Percentiles rank a stretch among this genome's conserved stretches.
Conservation (phyloP, 2,113 vertebrate genomes). For the Platichthys stellatus region DNA sequence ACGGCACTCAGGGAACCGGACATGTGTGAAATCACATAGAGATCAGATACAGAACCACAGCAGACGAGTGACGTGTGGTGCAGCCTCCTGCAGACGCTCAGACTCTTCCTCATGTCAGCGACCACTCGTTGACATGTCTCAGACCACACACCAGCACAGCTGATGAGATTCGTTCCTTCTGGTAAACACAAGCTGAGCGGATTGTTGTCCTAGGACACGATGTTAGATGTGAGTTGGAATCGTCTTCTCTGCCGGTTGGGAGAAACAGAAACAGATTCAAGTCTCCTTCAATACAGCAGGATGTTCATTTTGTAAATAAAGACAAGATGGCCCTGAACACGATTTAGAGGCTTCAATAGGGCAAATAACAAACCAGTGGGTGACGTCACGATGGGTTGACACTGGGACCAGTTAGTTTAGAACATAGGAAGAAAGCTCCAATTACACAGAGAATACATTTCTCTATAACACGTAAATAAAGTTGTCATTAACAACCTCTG, state of each 20-base stretch:
- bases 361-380: no score
- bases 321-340: no score
- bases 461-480: no score
- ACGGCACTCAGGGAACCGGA: constrained; percentile 11
- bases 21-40: constrained; percentile 36
- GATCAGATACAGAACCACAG: constrained; percentile 5
- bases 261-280: no score
- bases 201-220: constrained; percentile 8
- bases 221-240: constrained; percentile 1
- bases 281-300: no score
- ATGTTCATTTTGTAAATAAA: no score
- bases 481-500: no score
- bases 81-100: background rate
- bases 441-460: no score
- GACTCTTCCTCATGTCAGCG: constrained; percentile 21
- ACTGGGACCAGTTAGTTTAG: no score
- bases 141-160: background rate
- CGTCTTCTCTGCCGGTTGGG: background rate
- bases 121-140: background rate
- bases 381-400: no score
- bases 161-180: constrained; percentile 1
- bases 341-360: no score
- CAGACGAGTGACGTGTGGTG: constrained; percentile 6
- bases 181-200: constrained; percentile 24
- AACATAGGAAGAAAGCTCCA: no score